Percentiles rank a stretch among this genome's conserved stretches.
Evolutionary conservation across 2,888 invertebrate species (phyloP).

Genomic region (Clitarchus hookeri): DNA sequence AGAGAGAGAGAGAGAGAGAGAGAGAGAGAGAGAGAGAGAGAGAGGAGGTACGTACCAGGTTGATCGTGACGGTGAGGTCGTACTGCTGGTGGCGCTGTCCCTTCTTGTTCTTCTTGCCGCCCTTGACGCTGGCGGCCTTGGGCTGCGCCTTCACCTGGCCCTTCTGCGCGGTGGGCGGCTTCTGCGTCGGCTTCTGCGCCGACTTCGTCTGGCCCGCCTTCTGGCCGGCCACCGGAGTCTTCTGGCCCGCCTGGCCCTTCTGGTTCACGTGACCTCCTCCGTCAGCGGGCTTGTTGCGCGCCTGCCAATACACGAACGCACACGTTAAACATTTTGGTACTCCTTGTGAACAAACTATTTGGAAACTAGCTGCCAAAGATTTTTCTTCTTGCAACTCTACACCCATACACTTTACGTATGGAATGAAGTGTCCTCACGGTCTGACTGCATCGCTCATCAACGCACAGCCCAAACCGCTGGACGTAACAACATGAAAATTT

Average conservation of each 20-base stretch:
- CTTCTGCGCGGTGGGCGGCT: conserved; percentile 74
- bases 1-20: no score
- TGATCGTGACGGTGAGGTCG: conserved; percentile 80
- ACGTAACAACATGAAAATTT: no score
- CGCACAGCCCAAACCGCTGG: no score
- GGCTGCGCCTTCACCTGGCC: conserved; percentile 69
- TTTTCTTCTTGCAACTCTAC: no score
- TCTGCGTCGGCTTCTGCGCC: conserved; percentile 65
- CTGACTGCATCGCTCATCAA: no score
- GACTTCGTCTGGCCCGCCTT: conserved; percentile 47
- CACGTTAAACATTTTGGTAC: no score
- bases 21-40: no score
- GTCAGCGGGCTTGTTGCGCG: conserved; percentile 81
- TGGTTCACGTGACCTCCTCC: conserved; percentile 74
- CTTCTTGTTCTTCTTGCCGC: conserved; percentile 70
- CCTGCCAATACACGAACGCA: conserved; percentile 56
- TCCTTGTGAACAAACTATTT: no score
- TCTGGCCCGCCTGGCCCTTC: conserved; percentile 66
- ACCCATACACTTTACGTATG: no score
- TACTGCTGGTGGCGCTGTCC: conserved; percentile 80
- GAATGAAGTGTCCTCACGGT: no score
- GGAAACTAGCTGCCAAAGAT: no score
- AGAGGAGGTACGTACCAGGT: conserved; percentile 66
- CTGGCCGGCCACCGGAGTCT: conserved; percentile 61
- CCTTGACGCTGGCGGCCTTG: conserved; percentile 66